A percentile compares a stretch with the other conserved stretches of the same genome.
Evolutionary conservation across 2,888 invertebrate species (phyloP).

Genomic region (Calephelis perditalis): DNA sequence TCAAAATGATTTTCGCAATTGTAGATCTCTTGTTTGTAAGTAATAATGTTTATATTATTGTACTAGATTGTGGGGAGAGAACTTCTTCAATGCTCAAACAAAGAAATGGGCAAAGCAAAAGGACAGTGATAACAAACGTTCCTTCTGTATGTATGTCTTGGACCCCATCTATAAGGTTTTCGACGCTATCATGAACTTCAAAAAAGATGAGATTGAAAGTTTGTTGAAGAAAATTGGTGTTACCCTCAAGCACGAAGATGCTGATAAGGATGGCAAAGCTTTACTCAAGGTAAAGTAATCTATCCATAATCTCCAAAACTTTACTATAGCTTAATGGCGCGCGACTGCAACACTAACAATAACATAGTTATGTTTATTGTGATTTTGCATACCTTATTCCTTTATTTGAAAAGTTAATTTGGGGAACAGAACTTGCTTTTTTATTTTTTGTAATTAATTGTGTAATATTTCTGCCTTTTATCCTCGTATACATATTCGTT

Average conservation of each 20-base stretch:
- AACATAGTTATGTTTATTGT: too few relatives aligned
- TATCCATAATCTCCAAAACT: too few relatives aligned
- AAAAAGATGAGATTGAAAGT: constrained; percentile 94
- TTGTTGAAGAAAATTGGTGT: constrained; percentile 95
- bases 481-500: too few relatives aligned
- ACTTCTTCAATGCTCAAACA: constrained; percentile 97
- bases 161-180: constrained; percentile 98
- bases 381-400: too few relatives aligned
- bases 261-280: constrained; percentile 97
- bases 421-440: too few relatives aligned
- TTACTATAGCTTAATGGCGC: too few relatives aligned
- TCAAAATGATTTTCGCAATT: too few relatives aligned
- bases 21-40: neutral
- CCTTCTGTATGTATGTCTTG: constrained; percentile 99
- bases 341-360: too few relatives aligned
- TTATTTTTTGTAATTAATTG: too few relatives aligned
- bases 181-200: constrained; percentile 91
- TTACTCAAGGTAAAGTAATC: constrained; percentile 85
- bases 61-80: constrained; percentile 95
- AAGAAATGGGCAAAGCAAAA: constrained; percentile 99
- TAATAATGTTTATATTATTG: constrained; percentile 8
- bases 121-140: constrained; percentile 94
- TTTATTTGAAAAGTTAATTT: too few relatives aligned
- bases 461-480: too few relatives aligned
- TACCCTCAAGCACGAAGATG: constrained; percentile 94